Base-by-base conservation (phyloP, 2,113 vertebrate species). In the Mobula birostris region DNA sequence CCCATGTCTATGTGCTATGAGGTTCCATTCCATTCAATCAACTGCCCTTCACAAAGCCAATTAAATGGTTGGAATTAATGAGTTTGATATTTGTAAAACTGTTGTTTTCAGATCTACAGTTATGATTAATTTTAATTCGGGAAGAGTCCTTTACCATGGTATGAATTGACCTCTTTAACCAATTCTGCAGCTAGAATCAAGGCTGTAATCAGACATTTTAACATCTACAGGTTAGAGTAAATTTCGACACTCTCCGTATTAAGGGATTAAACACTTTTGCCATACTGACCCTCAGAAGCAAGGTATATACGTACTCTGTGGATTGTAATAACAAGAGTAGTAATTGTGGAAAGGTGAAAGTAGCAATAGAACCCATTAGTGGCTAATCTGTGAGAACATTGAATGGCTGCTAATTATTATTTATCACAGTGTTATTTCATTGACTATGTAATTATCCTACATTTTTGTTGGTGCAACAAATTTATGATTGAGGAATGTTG, bases 401-500 rank as follows among this genome's bases (percentile, higher is more conserved):
- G n/a, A 90, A 90, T 68, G 61, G n/a, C 61, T 90, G n/a, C 61
- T 90, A 90, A 90, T 90, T 90, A 66, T 32, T 66, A 90, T 90
- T 90, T 90, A 32, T 66, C 85, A 90, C 61, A 66, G 61, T 32
- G 61, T 29, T 32, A 32, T 68, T 66, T 66, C n/a, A 68, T 90
- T 90, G 63, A 90, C 61, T 40, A 68, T 66, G 66, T 90, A 90
- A 90, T 68, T 90, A 7, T 66, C 14, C 85, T 15, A n/a, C 61
- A 90, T 90, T 90, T 90, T 90, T 90, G 85, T 90, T n/a, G n/a
- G 32, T 63, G 61, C 85, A 88, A 88, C 58, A 88, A 58, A 90
- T 32, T 66, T 36, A 90, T 68, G 58, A 90, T 68, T 66, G 61
- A 66, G 29, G 66, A 68, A 7, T 90, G 85, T 66, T 66, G 85